Conservation (phyloP, 2,888 invertebrate species). For the Ganaspis brasiliensis region DNA sequence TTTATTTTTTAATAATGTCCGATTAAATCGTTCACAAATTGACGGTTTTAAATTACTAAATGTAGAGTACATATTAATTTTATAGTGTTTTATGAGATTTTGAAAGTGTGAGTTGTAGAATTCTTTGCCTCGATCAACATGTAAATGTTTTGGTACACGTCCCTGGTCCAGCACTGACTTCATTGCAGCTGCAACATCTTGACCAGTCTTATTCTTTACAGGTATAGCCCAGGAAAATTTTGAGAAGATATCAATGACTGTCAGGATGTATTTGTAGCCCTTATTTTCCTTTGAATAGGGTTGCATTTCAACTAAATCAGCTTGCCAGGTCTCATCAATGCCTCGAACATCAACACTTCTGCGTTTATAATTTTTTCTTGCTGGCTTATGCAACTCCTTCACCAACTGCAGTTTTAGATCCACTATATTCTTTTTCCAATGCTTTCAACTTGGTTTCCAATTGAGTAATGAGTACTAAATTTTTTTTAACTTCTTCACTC, state of each 20-base stretch:
- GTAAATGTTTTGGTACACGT: constrained; percentile 56
- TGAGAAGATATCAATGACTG: constrained; percentile 76
- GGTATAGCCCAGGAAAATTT: constrained; percentile 75
- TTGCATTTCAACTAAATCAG: constrained; percentile 76
- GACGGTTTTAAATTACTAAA: constrained; percentile 67
- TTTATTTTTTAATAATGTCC: constrained; percentile 61
- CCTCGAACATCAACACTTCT: no score
- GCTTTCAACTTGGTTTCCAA: no score
- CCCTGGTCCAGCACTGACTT: constrained; percentile 26
- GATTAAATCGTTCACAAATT: constrained; percentile 70
- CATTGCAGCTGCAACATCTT: constrained; percentile 64
- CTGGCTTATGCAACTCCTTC: no score
- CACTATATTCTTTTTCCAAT: no score
- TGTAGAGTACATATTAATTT: constrained; percentile 60
- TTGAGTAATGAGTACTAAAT: no score
- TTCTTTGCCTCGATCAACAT: constrained; percentile 62
- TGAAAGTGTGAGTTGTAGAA: constrained; percentile 61
- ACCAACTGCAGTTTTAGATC: no score
- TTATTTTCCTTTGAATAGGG: constrained; percentile 70
- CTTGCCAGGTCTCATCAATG: no score
- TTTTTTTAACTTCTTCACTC: no score
- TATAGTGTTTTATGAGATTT: not conserved
- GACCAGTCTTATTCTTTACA: constrained; percentile 72
- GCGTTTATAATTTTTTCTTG: no score
- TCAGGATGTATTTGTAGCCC: constrained; percentile 71